Conservation (phyloP, 2,113 vertebrate genomes). For the Platichthys flesus region DNA sequence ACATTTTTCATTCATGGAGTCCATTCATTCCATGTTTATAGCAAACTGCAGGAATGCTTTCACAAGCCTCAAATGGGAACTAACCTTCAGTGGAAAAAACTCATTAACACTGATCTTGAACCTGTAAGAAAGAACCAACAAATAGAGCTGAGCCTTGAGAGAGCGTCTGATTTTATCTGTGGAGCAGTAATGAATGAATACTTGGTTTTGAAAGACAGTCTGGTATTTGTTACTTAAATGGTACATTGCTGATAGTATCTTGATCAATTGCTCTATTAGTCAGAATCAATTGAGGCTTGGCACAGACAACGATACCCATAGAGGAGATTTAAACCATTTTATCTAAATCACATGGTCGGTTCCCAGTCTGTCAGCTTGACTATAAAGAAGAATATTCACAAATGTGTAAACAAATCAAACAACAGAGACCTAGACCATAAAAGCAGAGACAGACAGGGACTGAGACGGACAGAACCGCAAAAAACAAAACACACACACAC, state of each 20-base stretch:
- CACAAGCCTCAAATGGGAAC: not conserved
- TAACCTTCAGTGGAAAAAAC: not conserved
- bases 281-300: conserved; percentile 24
- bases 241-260: conserved; percentile 30
- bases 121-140: conserved; percentile 20
- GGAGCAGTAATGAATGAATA: conserved; percentile 18
- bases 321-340: conserved; percentile 23
- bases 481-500: conserved; percentile 9
- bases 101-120: conserved; percentile 22
- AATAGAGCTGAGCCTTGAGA: conserved; percentile 6
- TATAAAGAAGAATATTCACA: conserved; percentile 20
- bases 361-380: conserved; percentile 32
- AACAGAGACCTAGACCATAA: not conserved
- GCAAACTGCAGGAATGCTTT: not conserved
- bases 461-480: not conserved
- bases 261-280: conserved; percentile 49
- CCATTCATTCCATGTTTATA: not conserved
- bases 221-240: conserved; percentile 12
- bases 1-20: too few relatives aligned
- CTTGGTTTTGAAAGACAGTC: conserved; percentile 38
- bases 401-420: conserved; percentile 5
- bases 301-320: conserved; percentile 18
- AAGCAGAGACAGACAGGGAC: conserved; percentile 11
- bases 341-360: conserved; percentile 32
- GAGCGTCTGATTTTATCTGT: not conserved